These are phyloP conservation scores for Ceuthmochares aereus DNA, from an alignment of 2,113 vertebrate genomes.

Conservation along the genomic window DNA sequence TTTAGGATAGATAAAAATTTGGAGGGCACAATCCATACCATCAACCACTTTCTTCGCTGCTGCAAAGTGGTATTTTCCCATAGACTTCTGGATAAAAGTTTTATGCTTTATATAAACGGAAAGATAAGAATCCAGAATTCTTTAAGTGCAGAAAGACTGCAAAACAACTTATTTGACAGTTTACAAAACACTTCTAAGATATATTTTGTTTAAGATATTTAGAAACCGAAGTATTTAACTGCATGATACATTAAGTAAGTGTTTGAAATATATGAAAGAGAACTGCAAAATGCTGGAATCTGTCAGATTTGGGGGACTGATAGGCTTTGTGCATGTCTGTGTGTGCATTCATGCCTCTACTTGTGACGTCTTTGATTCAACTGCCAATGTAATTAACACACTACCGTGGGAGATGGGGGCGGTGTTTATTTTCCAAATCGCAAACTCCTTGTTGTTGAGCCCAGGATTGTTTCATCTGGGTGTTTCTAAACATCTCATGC, in stretches of 20 bases:
- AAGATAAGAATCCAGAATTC: background rate
- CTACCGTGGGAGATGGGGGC: background rate
- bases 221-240: background rate
- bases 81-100: background rate
- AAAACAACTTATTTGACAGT: background rate
- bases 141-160: background rate
- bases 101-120: background rate
- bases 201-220: constrained; percentile 2
- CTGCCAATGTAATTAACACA: constrained; percentile 29
- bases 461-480: background rate
- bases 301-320: background rate
- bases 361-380: background rate
- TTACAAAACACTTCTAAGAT: background rate
- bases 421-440: background rate
- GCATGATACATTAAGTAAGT: background rate
- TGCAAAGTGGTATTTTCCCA: background rate
- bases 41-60: background rate
- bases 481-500: constrained; percentile 2
- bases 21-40: background rate
- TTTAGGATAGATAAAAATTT: constrained; percentile 20
- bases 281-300: constrained; percentile 27
- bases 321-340: background rate
- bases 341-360: background rate
- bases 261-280: background rate
- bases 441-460: background rate